Evolutionary conservation across 2,888 invertebrate genomes (phyloP).

Genomic region (Drosophila macrothrix): DNA sequence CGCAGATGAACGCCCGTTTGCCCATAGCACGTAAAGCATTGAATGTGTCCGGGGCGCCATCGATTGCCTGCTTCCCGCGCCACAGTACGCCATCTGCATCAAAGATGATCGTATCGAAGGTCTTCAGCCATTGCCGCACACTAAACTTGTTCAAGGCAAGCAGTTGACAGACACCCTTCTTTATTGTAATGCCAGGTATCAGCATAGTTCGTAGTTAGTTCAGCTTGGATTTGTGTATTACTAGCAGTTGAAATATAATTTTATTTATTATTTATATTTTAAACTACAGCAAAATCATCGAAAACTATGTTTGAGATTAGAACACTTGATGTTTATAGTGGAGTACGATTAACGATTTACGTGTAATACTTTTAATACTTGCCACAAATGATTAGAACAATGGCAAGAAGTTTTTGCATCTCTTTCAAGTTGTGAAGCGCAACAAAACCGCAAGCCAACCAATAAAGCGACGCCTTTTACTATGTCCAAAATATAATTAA

Average conservation of each 20-base stretch:
- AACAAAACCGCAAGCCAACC: neutral
- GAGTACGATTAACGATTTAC: neutral
- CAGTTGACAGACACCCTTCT: constrained; percentile 53
- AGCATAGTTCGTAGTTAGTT: constrained; percentile 2
- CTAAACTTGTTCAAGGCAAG: constrained; percentile 45
- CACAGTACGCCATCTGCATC: constrained; percentile 64
- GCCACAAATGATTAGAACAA: neutral
- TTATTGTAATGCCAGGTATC: constrained; percentile 18
- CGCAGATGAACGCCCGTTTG: constrained; percentile 57
- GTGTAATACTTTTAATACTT: neutral
- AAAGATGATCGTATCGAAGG: constrained; percentile 55
- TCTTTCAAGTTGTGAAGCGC: neutral
- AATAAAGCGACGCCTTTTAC: neutral
- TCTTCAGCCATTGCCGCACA: constrained; percentile 55
- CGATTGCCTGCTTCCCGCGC: constrained; percentile 23
- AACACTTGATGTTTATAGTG: neutral
- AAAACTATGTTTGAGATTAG: neutral
- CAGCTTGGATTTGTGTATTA: constrained; percentile 10
- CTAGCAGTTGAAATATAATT: neutral
- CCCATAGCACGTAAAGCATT: constrained; percentile 63
- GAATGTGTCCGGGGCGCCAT: constrained; percentile 56
- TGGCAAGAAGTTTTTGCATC: neutral
- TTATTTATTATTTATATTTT: neutral
- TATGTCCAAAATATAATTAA: constrained; percentile 20
- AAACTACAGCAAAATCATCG: neutral